Base-by-base conservation (phyloP, 1,140 invertebrate genomes). In the Drosophila arawakana region DNA sequence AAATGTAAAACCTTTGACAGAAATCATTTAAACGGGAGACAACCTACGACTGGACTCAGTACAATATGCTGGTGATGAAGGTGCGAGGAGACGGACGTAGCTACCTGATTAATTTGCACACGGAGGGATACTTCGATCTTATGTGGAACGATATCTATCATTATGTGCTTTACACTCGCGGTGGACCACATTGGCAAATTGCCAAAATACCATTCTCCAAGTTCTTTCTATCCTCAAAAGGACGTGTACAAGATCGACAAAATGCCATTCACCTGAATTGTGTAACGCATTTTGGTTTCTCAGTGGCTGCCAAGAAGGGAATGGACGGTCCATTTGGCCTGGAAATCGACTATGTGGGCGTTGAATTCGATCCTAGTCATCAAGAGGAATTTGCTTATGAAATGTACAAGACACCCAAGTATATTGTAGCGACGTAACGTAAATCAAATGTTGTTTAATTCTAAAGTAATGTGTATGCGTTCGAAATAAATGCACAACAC, bases 181-280 rank as follows among this genome's bases (percentile, higher is more conserved):
- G 98, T 49, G 98, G 98, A 0, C 98, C 98, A 7, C 98, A 99
- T 91, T 99, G 98, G 98, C 98, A 99, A 93, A 93, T 95, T 66
- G 94, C 96, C 1, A 97, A 96, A 94, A 97, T 99, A 86, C 98
- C 98, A 15, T 98, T 99, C 93, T 98, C 97, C 5, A 98, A 98
- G 93, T 99, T 99, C 92, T 95, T 97, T 61, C 93, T 98, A 11
- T 93, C 94, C 6, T 95, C 95, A 11, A 98, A 97, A 94, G 98
- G 98, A 4, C 92, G 95, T n/a, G 91, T 98, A 46, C 97, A 98
- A 93, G 97, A 98, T 92, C 94, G 93, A 21, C 98, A 99, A 92
- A 77, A 63, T 11, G 82, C 93, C 9, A 91, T 98, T 18, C 91
- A 93, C 0, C 75, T 95, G 13, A 77, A 95, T 58, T 93, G 85